Evolutionary conservation across 2,113 vertebrate species (phyloP).

Genomic region (Cacatua alba): DNA sequence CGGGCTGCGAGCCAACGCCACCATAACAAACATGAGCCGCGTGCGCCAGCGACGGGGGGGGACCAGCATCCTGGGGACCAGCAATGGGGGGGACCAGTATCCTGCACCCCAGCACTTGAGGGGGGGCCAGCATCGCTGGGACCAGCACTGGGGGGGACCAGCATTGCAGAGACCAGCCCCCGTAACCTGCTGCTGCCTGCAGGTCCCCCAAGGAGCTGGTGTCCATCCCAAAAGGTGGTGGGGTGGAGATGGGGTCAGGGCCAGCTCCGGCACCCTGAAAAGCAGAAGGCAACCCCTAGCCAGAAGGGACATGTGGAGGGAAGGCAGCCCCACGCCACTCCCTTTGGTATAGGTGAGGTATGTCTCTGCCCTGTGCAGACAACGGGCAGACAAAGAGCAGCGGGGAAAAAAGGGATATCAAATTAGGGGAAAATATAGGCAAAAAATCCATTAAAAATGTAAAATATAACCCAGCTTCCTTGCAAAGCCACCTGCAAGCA

Average conservation of each 20-base stretch:
- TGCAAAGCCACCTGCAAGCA: no score
- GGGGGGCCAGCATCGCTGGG: not conserved
- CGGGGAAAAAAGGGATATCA: not conserved
- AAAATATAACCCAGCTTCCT: not conserved
- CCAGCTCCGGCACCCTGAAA: not conserved
- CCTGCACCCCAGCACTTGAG: no score
- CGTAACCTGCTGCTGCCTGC: not conserved
- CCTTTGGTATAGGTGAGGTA: not conserved
- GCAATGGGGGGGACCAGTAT: not conserved
- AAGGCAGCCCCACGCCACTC: accelerated
- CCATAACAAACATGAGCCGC: conserved; percentile 84
- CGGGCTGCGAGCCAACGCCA: conserved; percentile 81
- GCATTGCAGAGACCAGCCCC: not conserved
- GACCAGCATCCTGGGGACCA: not conserved
- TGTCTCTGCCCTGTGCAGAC: accelerated
- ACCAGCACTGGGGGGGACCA: not conserved
- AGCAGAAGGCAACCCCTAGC: not conserved
- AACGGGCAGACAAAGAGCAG: accelerated
- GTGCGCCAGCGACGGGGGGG: conserved; percentile 50
- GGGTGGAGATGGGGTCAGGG: not conserved
- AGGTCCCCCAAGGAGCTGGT: not conserved
- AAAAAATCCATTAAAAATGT: not conserved
- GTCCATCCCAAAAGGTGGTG: accelerated
- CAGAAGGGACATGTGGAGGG: accelerated
- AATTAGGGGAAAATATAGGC: not conserved